phyloP scores from a whole-genome alignment of 1,140 invertebrate genomes.

The Drosophila burlai region DNA sequence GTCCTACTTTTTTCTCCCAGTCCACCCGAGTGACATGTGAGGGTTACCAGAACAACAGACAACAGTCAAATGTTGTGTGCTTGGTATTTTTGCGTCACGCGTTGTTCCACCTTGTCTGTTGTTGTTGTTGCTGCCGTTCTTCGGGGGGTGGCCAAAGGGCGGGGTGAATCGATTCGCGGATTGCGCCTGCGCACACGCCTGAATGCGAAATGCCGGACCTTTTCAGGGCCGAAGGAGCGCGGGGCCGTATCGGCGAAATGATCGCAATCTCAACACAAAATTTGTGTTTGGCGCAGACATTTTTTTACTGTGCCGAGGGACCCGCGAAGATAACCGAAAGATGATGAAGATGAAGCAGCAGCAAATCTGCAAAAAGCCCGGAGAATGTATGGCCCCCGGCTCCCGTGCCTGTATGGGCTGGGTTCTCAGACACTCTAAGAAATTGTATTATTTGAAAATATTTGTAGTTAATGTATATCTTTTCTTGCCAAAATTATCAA shows the following conservation, averaged over 20 bases:
- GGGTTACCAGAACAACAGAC: slow-evolving; percentile 64
- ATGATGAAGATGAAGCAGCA: slow-evolving; percentile 83
- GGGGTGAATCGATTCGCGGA: slow-evolving; percentile 46
- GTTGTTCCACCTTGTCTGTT: slow-evolving; percentile 66
- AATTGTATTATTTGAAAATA: neutral
- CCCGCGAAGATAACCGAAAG: slow-evolving; percentile 64
- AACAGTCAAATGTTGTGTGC: slow-evolving; percentile 74
- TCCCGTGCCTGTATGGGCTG: slow-evolving; percentile 18
- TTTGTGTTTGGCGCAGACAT: slow-evolving; percentile 83
- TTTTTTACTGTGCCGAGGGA: slow-evolving; percentile 73
- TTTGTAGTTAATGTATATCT: neutral
- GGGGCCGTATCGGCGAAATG: slow-evolving; percentile 74
- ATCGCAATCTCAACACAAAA: slow-evolving; percentile 82
- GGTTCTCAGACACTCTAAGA: slow-evolving; percentile 15
- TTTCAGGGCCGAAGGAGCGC: slow-evolving; percentile 7
- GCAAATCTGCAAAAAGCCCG: slow-evolving; percentile 67
- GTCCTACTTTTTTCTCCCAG: slow-evolving; percentile 39
- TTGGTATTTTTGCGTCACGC: slow-evolving; percentile 82
- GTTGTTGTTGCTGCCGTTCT: slow-evolving; percentile 16
- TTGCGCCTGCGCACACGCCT: slow-evolving; percentile 79
- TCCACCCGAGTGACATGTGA: slow-evolving; percentile 59
- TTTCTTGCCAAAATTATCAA: neutral
- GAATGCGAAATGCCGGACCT: slow-evolving; percentile 64
- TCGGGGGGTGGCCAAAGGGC: slow-evolving; percentile 8
- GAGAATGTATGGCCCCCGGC: slow-evolving; percentile 49